Percentiles rank a stretch among this genome's conserved stretches.
These are phyloP conservation scores for Poicephalus meyeri DNA, from an alignment of 2,113 vertebrate species.

Conservation along the genomic window DNA sequence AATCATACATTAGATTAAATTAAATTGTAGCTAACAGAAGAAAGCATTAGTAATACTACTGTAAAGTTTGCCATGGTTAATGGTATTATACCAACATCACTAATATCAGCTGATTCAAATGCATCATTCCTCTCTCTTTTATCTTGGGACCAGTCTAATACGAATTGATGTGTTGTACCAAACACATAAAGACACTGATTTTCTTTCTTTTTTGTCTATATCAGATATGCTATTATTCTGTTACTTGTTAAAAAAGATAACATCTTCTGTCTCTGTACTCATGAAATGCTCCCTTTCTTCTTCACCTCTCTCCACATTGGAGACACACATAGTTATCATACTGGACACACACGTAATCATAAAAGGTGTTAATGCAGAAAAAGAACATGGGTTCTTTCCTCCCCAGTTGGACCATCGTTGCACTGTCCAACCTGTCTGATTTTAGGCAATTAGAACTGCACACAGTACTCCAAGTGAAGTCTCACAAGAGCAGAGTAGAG, in stretches of 20 bases:
- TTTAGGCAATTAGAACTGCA: background rate
- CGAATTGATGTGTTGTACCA: background rate
- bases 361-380: background rate
- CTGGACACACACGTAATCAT: background rate
- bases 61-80: background rate
- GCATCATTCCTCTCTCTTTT: background rate
- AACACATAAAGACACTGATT: background rate
- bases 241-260: background rate
- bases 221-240: background rate
- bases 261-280: background rate
- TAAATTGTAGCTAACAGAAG: background rate
- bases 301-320: background rate
- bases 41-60: background rate
- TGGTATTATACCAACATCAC: background rate
- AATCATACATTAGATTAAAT: background rate
- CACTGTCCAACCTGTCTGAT: background rate
- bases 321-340: too few relatives aligned
- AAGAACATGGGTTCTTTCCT: background rate
- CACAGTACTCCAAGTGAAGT: too few relatives aligned
- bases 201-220: background rate
- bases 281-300: background rate
- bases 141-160: background rate
- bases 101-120: background rate
- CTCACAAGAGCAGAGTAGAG: too few relatives aligned
- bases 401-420: background rate